Percentiles rank a stretch among this genome's conserved stretches.
These are phyloP conservation scores for Indicator maculatus DNA, from an alignment of 2,113 vertebrate genomes.

Conservation along the genomic window DNA sequence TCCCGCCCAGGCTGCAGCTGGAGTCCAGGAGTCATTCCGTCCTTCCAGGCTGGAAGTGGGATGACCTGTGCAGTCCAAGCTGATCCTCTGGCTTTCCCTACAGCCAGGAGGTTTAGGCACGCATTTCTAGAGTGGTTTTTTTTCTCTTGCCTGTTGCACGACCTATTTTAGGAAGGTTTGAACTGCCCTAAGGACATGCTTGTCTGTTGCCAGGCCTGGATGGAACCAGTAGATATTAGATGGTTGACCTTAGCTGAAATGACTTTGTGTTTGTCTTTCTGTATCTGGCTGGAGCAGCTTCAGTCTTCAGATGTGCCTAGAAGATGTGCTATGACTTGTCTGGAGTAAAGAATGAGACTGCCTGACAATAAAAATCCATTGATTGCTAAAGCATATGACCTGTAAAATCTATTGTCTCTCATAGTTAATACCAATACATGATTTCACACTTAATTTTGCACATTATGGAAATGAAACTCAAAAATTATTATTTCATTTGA, in stretches of 20 bases:
- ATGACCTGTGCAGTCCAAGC: not conserved
- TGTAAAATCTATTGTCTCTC: not conserved
- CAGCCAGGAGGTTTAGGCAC: too few species aligned
- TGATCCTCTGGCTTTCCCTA: not conserved
- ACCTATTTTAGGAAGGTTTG: not conserved
- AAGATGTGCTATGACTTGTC: not conserved
- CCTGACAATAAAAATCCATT: not conserved
- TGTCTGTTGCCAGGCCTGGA: accelerated
- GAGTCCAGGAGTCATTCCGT: not conserved
- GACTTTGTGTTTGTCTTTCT: not conserved
- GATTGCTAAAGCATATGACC: accelerated
- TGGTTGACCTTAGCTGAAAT: not conserved
- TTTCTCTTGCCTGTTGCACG: not conserved
- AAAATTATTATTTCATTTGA: not conserved
- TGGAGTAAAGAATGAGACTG: not conserved
- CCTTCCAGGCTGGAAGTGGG: not conserved
- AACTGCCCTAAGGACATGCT: not conserved
- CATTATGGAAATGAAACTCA: not conserved
- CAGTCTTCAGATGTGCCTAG: not conserved
- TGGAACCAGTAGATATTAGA: too few species aligned
- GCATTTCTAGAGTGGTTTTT: not conserved
- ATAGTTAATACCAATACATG: not conserved
- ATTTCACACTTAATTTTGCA: not conserved
- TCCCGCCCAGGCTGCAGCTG: not conserved
- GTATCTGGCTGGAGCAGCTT: not conserved